A percentile compares a stretch with the other conserved stretches of the same genome.
Conservation (phyloP, 1,140 invertebrate species). For the Ostrea edulis region DNA sequence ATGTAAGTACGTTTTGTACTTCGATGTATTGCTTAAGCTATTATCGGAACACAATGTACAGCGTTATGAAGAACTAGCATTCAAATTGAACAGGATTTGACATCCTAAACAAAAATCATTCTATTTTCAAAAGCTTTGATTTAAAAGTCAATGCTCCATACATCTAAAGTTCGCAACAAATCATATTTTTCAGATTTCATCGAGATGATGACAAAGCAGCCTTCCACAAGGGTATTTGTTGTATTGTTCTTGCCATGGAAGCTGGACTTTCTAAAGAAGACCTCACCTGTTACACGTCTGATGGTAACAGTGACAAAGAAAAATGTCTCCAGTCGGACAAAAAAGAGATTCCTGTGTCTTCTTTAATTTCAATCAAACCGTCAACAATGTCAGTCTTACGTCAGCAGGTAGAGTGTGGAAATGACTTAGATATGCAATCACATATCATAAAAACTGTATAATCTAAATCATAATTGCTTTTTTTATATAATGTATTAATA, state of each 20-base stretch:
- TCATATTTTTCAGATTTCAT: background rate
- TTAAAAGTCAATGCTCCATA: no score
- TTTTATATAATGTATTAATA: no score
- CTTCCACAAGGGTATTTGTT: background rate
- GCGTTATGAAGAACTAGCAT: no score
- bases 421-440: background rate
- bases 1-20: background rate
- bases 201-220: background rate
- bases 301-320: background rate
- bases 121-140: no score
- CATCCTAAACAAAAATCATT: no score
- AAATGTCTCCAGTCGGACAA: background rate
- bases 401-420: background rate
- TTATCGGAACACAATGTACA: no score
- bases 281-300: background rate
- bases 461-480: no score
- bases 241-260: conserved; percentile 5
- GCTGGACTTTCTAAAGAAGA: background rate
- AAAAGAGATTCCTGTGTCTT: background rate
- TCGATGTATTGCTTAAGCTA: no score
- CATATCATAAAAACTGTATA: background rate
- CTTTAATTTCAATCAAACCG: background rate
- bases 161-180: background rate
- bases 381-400: background rate
- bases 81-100: no score